Base-by-base conservation (phyloP, 2,888 invertebrate species). In the Gasteruption jaculator region DNA sequence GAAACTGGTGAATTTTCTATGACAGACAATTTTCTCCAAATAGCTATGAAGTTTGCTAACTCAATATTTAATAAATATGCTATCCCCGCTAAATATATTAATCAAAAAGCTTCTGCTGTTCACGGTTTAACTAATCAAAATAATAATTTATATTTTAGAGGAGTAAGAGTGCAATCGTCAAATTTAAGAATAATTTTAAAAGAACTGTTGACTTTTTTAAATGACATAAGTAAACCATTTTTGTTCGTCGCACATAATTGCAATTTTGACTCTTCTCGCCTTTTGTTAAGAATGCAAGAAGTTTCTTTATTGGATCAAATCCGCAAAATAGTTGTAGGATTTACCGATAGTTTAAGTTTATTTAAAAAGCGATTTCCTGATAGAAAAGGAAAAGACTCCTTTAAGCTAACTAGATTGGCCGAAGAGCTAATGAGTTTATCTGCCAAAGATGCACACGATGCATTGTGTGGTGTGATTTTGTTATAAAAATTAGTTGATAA, bases 1-100 rank as follows among this genome's bases (percentile, higher is more conserved):
- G 47, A 50, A 34, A 49, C 49, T 5, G 38, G 41, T 12, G 33
- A 46, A 27, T 48, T 50, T 33, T 32, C 33, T 12, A 50, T 47
- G 36, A 38, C 22, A 11, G 30, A 42, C 14, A 46, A 51, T 20
- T 45, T 49, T 21, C 18, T 47, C 2, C 47, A 49, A 38, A 37
- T 49, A 31, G 43, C 41, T 20, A 32, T 37, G 7, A 49, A 49
- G 26, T 34, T 39, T 31, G 22, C 34, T 3, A 20, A 45, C 7
- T 32, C n/a, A 29, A 26, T 32, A 12, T 49, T 51, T 47, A 43
- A 35, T 30, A 25, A 43, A 8, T 46, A 48, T 20, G 19, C 44
- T 7, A 41, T 39, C 8, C 42, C 50, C 3, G 40, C 42, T 3
- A 47, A 44, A 42, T 14, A 22, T 8, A 43, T 48, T 11, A 25